These are phyloP conservation scores for Epizoanthus fatuus DNA, from an alignment of 92 coral and sea anemone genomes.

Conservation along the genomic window DNA sequence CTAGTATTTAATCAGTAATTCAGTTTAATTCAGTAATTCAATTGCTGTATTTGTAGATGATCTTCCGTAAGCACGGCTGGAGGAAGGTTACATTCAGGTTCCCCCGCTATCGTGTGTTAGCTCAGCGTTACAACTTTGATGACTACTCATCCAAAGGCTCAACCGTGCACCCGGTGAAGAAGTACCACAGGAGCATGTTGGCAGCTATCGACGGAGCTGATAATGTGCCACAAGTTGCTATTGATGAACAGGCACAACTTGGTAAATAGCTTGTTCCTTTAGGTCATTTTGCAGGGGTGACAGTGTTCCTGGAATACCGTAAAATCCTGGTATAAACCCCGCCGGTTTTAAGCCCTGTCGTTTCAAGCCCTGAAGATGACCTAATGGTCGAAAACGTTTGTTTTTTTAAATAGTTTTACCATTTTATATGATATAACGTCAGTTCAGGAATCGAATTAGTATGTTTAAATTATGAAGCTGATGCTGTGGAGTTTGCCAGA, in stretches of 20 bases:
- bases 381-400: too few relatives aligned
- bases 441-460: too few relatives aligned
- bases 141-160: constrained; percentile 99
- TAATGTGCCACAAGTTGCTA: constrained; percentile 53
- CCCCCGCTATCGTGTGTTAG: constrained; percentile 93
- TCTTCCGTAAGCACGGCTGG: constrained; percentile 99
- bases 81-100: constrained; percentile 89
- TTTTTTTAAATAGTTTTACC: too few relatives aligned
- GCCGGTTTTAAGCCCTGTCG: too few relatives aligned
- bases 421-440: too few relatives aligned
- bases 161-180: constrained; percentile 96
- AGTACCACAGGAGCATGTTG: constrained; percentile 85
- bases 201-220: constrained; percentile 72
- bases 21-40: too few relatives aligned
- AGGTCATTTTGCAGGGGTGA: not conserved
- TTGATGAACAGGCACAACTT: constrained; percentile 59
- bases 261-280: constrained; percentile 21
- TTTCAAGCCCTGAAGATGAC: too few relatives aligned
- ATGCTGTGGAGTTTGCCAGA: too few relatives aligned
- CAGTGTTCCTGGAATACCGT: not conserved
- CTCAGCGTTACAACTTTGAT: constrained; percentile 94
- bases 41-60: constrained; percentile 62
- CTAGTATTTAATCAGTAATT: too few relatives aligned
- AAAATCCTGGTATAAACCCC: too few relatives aligned
- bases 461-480: too few relatives aligned